These are phyloP conservation scores for Neotoma lepida DNA, from an alignment of 2,113 vertebrate genomes.

Conservation along the genomic window DNA sequence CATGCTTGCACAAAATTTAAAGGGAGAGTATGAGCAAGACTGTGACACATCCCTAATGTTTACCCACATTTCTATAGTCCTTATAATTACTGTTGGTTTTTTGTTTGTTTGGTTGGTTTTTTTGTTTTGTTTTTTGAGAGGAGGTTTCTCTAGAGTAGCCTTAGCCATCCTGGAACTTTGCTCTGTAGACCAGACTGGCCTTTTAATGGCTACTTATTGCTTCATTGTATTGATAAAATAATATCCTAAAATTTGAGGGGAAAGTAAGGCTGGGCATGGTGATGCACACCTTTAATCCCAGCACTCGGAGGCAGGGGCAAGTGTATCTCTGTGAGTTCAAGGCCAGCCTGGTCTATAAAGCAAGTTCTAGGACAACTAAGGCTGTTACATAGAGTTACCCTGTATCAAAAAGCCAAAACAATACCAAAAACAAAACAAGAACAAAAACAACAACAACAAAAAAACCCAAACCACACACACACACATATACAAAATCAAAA, in stretches of 20 bases:
- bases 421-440: too few relatives aligned
- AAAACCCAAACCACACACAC: too few relatives aligned
- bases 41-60: background rate
- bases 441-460: too few relatives aligned
- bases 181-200: background rate
- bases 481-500: too few relatives aligned
- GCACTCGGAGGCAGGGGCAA: background rate
- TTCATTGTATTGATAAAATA: background rate
- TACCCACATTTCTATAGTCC: background rate
- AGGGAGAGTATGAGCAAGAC: background rate
- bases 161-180: background rate
- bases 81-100: constrained; percentile 2
- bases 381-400: too few relatives aligned
- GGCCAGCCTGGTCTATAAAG: too few relatives aligned
- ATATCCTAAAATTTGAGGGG: constrained; percentile 36
- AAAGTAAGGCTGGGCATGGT: background rate
- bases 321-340: too few relatives aligned
- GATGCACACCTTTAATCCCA: background rate
- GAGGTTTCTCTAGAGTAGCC: background rate
- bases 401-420: too few relatives aligned
- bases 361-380: too few relatives aligned
- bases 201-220: constrained; percentile 10
- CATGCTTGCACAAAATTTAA: background rate
- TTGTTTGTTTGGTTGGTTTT: background rate
- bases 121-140: background rate